Percentiles rank a stretch among this genome's conserved stretches.
Conservation (phyloP, 1,140 invertebrate genomes). For the Leptopilina boulardi region DNA sequence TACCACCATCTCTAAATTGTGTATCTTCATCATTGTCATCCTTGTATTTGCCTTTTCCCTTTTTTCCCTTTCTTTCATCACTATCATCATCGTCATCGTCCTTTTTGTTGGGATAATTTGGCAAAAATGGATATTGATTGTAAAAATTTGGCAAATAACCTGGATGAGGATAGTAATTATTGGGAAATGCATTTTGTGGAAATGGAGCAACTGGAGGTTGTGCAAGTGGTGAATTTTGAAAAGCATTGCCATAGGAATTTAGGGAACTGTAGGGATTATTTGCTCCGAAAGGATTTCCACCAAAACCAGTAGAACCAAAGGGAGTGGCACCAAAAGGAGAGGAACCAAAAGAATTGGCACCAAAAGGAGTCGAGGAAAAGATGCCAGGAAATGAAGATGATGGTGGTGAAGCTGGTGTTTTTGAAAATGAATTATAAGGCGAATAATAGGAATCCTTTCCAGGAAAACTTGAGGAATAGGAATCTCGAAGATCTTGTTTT, state of each 20-base stretch:
- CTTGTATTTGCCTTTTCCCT: slow-evolving; percentile 28
- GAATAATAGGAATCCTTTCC: slow-evolving; percentile 61
- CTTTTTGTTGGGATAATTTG: slow-evolving; percentile 52
- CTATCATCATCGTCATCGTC: slow-evolving; percentile 51
- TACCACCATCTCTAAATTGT: slow-evolving; percentile 65
- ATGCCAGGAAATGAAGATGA: background rate
- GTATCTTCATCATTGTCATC: slow-evolving; percentile 41
- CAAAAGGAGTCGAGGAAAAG: slow-evolving; percentile 18
- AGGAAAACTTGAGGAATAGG: slow-evolving; percentile 60
- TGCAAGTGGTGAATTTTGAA: slow-evolving; percentile 40
- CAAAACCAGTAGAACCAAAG: slow-evolving; percentile 1
- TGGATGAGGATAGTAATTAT: slow-evolving; percentile 63
- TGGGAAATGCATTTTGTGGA: slow-evolving; percentile 51
- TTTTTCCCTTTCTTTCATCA: slow-evolving; percentile 43
- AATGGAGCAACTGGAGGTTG: slow-evolving; percentile 42
- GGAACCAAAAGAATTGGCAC: slow-evolving; percentile 50
- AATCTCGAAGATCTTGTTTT: slow-evolving; percentile 63
- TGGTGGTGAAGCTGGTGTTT: slow-evolving; percentile 34
- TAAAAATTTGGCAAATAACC: slow-evolving; percentile 67
- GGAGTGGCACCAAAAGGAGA: slow-evolving; percentile 14
- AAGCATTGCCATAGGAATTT: slow-evolving; percentile 53
- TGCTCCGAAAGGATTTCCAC: slow-evolving; percentile 39
- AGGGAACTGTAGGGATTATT: slow-evolving; percentile 54
- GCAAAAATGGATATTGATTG: slow-evolving; percentile 55
- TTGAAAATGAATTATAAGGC: slow-evolving; percentile 57